Conservation (phyloP, 2,797 vertebrate genomes). For the Eulemur rubriventer region DNA sequence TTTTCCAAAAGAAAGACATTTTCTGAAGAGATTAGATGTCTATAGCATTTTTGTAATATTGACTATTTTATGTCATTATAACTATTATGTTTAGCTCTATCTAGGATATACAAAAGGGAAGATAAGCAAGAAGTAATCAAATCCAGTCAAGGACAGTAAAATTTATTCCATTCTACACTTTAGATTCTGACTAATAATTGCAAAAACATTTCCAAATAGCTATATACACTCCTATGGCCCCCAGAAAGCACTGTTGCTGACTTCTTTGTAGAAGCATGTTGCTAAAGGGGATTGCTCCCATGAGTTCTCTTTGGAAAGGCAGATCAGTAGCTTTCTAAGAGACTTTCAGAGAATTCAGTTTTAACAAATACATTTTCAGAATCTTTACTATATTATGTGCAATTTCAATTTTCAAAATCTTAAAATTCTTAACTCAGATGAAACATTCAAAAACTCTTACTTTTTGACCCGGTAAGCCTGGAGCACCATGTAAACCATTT, state of each 20-base stretch:
- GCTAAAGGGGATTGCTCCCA: not conserved
- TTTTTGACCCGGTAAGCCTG: constrained; percentile 78
- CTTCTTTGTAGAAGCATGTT: not conserved
- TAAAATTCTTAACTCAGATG: constrained; percentile 5
- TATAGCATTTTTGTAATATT: not conserved
- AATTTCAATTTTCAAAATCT: not conserved
- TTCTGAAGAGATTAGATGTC: not conserved
- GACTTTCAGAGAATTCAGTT: not conserved
- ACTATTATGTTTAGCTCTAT: not conserved
- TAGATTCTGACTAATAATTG: not conserved
- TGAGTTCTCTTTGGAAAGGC: not conserved
- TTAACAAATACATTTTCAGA: not conserved
- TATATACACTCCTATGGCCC: rapidly evolving
- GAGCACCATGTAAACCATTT: constrained; percentile 76
- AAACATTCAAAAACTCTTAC: constrained; percentile 67
- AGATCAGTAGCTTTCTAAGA: not conserved
- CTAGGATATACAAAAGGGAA: not conserved
- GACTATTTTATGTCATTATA: not conserved
- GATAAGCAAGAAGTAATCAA: not conserved
- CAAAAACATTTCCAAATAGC: not conserved
- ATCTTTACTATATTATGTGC: not conserved
- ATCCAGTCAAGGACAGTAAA: not conserved
- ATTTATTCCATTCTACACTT: not conserved
- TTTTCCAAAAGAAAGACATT: not conserved
- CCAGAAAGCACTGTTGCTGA: not conserved